These are phyloP conservation scores for Caenorhabditis sp. DNA, from an alignment of 2,888 invertebrate species.

Conservation along the genomic window DNA sequence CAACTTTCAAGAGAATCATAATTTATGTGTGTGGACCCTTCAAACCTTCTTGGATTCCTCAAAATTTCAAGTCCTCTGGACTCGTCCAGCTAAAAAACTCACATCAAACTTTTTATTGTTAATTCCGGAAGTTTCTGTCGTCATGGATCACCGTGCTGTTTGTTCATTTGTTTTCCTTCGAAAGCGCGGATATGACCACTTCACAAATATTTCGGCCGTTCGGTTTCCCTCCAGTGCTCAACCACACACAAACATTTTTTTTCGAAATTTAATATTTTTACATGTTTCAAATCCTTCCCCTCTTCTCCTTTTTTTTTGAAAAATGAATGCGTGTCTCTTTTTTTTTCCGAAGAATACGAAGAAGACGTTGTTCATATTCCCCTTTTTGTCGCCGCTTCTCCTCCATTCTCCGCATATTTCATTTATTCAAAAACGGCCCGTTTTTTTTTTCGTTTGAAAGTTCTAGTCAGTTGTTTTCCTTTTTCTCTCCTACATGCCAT, in stretches of 20 bases:
- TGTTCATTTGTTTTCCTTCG: conserved; percentile 37
- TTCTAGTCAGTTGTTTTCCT: neutral
- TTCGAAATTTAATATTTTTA: conserved; percentile 26
- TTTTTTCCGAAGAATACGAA: neutral
- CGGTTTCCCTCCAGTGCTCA: conserved; percentile 21
- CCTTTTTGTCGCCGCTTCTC: conserved; percentile 14
- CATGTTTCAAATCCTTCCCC: conserved; percentile 14
- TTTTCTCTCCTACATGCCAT: conserved; percentile 1
- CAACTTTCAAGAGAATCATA: no score
- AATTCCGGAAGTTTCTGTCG: conserved; percentile 29
- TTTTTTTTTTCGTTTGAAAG: conserved; percentile 7
- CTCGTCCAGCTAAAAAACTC: no score
- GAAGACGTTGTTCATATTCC: conserved; percentile 41
- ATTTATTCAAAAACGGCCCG: conserved; percentile 30
- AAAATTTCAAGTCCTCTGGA: no score
- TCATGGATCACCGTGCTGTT: conserved; percentile 34
- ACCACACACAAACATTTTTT: conserved; percentile 26
- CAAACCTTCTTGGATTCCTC: no score
- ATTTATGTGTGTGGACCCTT: no score
- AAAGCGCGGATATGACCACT: conserved; percentile 65
- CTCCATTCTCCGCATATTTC: conserved; percentile 33
- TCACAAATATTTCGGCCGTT: conserved; percentile 55
- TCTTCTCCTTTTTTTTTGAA: conserved; percentile 24
- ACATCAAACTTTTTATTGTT: conserved; percentile 3
- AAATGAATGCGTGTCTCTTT: conserved; percentile 37